Conservation (phyloP, 2,113 vertebrate genomes). For the Felis catus region F.catus_Fca126_mat1.0 CM031420.1:92502001-92502500, state of each 20-base stretch:
- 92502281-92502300: neutral
- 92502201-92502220: neutral
- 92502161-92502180: neutral
- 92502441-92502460: neutral
- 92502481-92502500: slow-evolving; percentile 63
- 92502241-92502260: neutral
- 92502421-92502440: slow-evolving; percentile 45
- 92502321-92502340: neutral
- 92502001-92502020: neutral
- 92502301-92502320: neutral
- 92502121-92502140: neutral
- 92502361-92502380: slow-evolving; percentile 10
- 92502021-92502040: neutral
- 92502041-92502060: neutral
- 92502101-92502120: neutral
- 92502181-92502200: slow-evolving; percentile 29
- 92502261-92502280: neutral
- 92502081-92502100: neutral
- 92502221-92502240: neutral
- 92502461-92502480: slow-evolving; percentile 35
- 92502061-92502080: neutral
- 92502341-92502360: neutral
- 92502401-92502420: slow-evolving; percentile 43
- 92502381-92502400: neutral
- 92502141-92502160: neutral